Evolutionary conservation across 2,888 invertebrate species (phyloP), one percentile per base, ranked within the genome.

Genomic region (Graphium colonna): DNA sequence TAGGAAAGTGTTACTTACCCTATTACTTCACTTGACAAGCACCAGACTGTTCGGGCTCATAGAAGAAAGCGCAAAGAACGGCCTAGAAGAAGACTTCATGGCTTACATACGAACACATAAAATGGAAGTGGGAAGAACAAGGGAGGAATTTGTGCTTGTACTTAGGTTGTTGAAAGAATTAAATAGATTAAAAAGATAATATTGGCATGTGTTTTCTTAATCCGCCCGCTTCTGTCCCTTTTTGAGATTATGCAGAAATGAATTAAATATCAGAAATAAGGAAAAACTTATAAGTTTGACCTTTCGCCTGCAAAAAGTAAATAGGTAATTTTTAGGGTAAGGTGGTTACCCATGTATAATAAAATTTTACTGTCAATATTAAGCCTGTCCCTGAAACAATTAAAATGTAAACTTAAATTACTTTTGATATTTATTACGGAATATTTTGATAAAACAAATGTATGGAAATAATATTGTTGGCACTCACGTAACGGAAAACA

Each of bases 11-110:
- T 33, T 73, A 0, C 51, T 79, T 0, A 68, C 71, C 58, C 9
- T 84, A 0, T 17, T 84, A 0, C 55, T 86, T 0, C 88, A 88
- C 56, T 8, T 87, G 0, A 56, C 62, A 0, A 53, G 71, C 0
- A 49, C 71, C 1, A 75, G 72, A 58, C 55, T 86, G 0, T 55
- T 84, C 0, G 65, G 60, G 1, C 40, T 74, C 1, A 60, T 87
- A 58, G 84, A 87, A 59, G 59, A 72, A 0, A 71, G 71, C 8
- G 57, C 73, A 0, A 52, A 55, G 1, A 65, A 67, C 0, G 75
- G 71, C 0, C 12, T 73, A 10, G 73, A 75, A 62, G 56, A 67
- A 0, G 64, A 70, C 31, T 79, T 68, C 16, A 41, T 60, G 1
- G 28, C 51, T 0, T 81, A 69, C 18, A 60, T 77, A 3, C 59